Evolutionary conservation across 2,113 vertebrate species (phyloP).

Genomic region (Narcine bancroftii): DNA sequence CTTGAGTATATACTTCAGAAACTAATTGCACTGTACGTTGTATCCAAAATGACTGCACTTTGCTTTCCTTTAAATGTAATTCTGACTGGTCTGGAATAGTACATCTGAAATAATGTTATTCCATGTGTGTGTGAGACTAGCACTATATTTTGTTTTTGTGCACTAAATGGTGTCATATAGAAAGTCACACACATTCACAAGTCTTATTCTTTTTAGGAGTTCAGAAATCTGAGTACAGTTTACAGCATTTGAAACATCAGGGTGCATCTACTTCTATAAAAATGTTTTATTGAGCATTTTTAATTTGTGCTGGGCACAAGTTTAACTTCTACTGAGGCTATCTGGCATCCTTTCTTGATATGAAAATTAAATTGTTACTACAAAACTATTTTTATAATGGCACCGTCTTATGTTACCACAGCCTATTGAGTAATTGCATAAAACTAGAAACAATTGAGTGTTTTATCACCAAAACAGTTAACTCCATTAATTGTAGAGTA

Average conservation of each 20-base stretch:
- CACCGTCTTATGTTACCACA: not conserved
- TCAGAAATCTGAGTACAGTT: not conserved
- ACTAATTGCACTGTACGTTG: not conserved
- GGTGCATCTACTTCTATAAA: not conserved
- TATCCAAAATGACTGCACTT: not conserved
- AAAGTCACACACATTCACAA: not conserved
- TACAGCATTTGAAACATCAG: not conserved
- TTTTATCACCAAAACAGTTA: not conserved
- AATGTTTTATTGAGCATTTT: no score
- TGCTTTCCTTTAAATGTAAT: not conserved
- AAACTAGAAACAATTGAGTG: not conserved
- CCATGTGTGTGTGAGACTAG: not conserved
- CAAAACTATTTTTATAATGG: not conserved
- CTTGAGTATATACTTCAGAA: not conserved
- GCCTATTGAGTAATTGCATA: not conserved
- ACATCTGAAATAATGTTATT: not conserved
- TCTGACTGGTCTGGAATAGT: not conserved
- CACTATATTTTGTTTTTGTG: not conserved
- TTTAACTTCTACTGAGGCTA: not conserved
- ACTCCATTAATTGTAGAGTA: not conserved
- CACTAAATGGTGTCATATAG: not conserved
- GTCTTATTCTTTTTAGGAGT: not conserved
- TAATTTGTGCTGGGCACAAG: not conserved
- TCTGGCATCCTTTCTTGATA: not conserved
- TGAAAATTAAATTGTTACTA: not conserved